Base-by-base conservation (phyloP, 1,140 invertebrate genomes). In the Sycophaga agraensis region DNA sequence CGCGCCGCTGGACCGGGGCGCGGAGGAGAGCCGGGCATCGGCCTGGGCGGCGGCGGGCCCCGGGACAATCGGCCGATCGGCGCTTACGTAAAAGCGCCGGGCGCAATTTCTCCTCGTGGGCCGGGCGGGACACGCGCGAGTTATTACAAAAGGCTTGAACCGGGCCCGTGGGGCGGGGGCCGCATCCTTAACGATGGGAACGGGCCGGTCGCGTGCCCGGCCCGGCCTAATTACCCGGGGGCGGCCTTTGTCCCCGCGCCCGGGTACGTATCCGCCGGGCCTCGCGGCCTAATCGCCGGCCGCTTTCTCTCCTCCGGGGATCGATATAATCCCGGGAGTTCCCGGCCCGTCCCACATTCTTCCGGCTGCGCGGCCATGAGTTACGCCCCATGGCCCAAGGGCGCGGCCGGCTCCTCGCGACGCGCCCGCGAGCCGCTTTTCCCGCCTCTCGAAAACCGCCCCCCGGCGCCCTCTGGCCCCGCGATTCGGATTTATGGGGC, bases 261-360 rank as follows among this genome's bases (percentile, higher is more conserved):
- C 16, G 24, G 37, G 50, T 50, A 55, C 53, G 54, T 42, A 56
- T 67, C 57, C 58, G 51, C 58, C 64, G 54, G 39, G 43, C 58
- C 6, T 17, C n/a, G 4, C 46, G 46, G 7, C 0, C 59, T 56
- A 63, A 65, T 66, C 64, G 64, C 58, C 66, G 72, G 68, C 66
- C 66, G 67, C 68, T 74, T 71, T 73, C 72, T 67, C 66, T 64
- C 21, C 12, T 14, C n/a, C 16, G 1, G 16, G 4, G 64, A 60
- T 72, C 69, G 66, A 68, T 70, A 69, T 73, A 73, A 73, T 69
- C 65, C 65, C 57, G 66, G 57, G 71, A 73, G 73, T 73, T 75
- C 73, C 70, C 59, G 68, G 63, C 31, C 58, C 69, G 73, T 65
- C 68, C 72, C 67, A 74, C 66, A 75, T 75, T 74, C 69, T 64